Base-by-base conservation (phyloP, 1,140 invertebrate species). In the Aphaenogaster floridana region DNA sequence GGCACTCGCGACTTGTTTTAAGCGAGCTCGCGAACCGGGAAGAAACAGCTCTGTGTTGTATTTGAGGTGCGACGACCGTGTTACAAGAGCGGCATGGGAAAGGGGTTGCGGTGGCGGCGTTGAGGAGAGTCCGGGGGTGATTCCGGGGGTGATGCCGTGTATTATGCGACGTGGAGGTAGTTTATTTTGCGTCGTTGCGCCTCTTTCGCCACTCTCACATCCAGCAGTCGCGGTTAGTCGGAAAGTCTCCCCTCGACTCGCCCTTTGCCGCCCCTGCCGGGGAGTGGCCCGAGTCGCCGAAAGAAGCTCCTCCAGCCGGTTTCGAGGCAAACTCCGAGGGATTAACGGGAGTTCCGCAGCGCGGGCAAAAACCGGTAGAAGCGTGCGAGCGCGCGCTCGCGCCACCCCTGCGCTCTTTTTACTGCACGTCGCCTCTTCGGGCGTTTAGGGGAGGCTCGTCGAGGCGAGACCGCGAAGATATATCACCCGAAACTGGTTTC, bases 301-400 rank as follows among this genome's bases (percentile, higher is more conserved):
- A 83, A 57, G 69, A 68, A 91, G 88, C 93, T 91, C 80, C 79
- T 61, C 78, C 50, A 61, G 85, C 69, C 88, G 88, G 88, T 90
- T 92, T 91, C 83, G 86, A 42, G 88, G 86, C 74, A 91, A 93
- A 91, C 90, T 92, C 90, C 85, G 81, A 72, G 69, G 92, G 92
- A 93, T 93, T 92, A 93, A 93, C 92, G 64, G 64, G 64, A 68
- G 64, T 68, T 93, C 90, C 87, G 89, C 72, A 64, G 69, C 86
- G 63, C 48, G 77, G 86, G 90, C 89, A 90, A 92, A 93, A 93
- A 93, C 90, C 84, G 50, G 81, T 36, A 17, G 57, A 86, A 50
- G 59, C 66, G 88, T 81, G 68, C 74, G 64, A 68, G 39, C 39
- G 57, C 54, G 28, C 45, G 39, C 64, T 50, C 79, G 68, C 52